A percentile compares a stretch with the other conserved stretches of the same genome.
Conservation (phyloP, 2,888 invertebrate genomes). For the Epinotia nisella region DNA sequence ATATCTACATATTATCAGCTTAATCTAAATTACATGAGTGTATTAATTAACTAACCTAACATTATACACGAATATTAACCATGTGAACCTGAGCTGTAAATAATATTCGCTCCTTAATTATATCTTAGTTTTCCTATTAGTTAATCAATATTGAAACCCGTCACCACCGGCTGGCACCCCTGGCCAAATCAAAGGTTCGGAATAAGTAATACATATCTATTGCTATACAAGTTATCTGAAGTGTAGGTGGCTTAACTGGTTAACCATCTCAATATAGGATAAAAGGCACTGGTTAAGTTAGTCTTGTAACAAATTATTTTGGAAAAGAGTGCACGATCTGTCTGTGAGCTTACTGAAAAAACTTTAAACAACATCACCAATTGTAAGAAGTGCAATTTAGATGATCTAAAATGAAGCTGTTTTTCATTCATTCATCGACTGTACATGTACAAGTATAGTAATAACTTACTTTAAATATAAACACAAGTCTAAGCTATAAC, state of each 20-base stretch:
- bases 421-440: too few relatives aligned
- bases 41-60: constrained; percentile 6
- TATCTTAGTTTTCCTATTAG: constrained; percentile 41
- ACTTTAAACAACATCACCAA: too few relatives aligned
- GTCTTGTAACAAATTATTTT: too few relatives aligned
- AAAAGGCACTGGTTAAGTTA: neutral
- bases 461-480: too few relatives aligned
- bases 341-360: too few relatives aligned
- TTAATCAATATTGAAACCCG: constrained; percentile 55
- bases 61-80: neutral
- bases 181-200: constrained; percentile 24
- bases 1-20: neutral
- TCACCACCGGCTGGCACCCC: constrained; percentile 46
- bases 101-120: constrained; percentile 25
- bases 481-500: neutral
- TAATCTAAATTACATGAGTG: neutral
- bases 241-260: neutral
- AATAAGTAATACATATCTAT: neutral
- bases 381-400: too few relatives aligned
- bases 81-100: constrained; percentile 10
- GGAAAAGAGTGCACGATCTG: too few relatives aligned
- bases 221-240: neutral
- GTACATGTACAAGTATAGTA: too few relatives aligned
- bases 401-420: too few relatives aligned
- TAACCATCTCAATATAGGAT: neutral